phyloP scores from a whole-genome alignment of 2,888 invertebrate genomes.

The Diplolepis rosae region DNA sequence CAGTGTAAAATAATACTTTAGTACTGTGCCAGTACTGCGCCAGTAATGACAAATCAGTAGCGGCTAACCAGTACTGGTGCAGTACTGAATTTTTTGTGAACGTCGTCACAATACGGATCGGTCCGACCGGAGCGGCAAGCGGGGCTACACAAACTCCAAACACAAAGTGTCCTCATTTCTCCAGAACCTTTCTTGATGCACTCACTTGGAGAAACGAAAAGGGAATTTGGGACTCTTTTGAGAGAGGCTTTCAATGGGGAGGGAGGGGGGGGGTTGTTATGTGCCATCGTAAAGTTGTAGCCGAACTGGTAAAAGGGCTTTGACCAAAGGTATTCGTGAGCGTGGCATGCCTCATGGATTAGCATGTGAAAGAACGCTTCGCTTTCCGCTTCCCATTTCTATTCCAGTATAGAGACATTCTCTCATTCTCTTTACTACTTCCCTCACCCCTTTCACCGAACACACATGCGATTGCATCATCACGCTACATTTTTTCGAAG shows the following conservation, averaged over 20 bases:
- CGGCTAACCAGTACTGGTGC: too few species aligned
- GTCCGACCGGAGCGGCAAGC: too few species aligned
- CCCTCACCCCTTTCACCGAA: too few species aligned
- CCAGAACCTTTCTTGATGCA: constrained; percentile 44
- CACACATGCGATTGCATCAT: too few species aligned
- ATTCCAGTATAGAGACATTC: constrained; percentile 25
- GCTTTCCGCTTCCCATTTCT: constrained; percentile 62
- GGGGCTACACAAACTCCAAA: constrained; percentile 62
- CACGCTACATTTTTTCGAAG: not conserved
- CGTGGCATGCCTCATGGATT: constrained; percentile 67
- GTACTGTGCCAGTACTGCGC: too few species aligned
- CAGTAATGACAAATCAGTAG: too few species aligned
- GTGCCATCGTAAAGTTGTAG: too few species aligned
- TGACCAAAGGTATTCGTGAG: constrained; percentile 72
- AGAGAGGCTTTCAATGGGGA: constrained; percentile 37
- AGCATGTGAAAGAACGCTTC: constrained; percentile 73
- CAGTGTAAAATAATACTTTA: too few species aligned
- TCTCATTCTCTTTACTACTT: constrained; percentile 2
- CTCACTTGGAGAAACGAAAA: constrained; percentile 35
- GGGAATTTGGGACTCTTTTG: constrained; percentile 29
- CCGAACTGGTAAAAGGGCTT: constrained; percentile 56
- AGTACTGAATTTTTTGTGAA: too few species aligned
- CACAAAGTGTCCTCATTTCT: constrained; percentile 63
- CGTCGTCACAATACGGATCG: too few species aligned
- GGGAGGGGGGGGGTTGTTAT: not conserved